These are phyloP conservation scores for Noctua comes DNA, from an alignment of 2,888 invertebrate genomes.

Conservation along the genomic window DNA sequence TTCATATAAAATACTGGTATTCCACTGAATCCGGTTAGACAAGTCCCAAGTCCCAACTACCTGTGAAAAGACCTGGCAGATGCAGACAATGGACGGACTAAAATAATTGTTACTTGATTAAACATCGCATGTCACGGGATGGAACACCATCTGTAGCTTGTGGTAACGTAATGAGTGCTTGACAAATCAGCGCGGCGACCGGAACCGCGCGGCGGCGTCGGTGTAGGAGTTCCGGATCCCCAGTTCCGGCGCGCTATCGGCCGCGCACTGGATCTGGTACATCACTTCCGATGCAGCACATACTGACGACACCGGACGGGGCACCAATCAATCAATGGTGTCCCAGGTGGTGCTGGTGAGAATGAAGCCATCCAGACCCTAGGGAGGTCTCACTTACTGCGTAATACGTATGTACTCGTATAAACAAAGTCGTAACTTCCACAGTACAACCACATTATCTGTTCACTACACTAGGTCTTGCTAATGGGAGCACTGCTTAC, in stretches of 20 bases:
- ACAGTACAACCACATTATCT: not conserved
- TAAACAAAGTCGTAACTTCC: not conserved
- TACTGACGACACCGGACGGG: conserved; percentile 48
- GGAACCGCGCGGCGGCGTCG: conserved; percentile 9
- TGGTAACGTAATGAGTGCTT: not conserved
- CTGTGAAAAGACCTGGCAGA: not conserved
- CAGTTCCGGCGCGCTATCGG: conserved; percentile 42
- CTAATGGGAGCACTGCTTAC: conserved; percentile 13
- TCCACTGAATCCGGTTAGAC: not conserved
- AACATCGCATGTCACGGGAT: not conserved
- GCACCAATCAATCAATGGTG: not conserved
- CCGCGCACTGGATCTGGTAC: conserved; percentile 38
- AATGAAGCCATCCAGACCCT: not conserved
- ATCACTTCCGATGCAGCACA: conserved; percentile 44
- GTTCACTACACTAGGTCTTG: conserved; percentile 15
- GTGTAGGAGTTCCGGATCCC: conserved; percentile 32
- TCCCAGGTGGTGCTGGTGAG: not conserved
- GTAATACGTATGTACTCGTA: not conserved
- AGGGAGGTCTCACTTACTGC: not conserved
- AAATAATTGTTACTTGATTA: not conserved
- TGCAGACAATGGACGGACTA: not conserved
- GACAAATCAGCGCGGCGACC: no score
- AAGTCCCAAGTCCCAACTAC: not conserved
- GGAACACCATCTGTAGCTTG: not conserved
- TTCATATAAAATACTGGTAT: not conserved